Base-by-base conservation (phyloP, 2,797 vertebrate genomes). In the Echeneis naucrates region DNA sequence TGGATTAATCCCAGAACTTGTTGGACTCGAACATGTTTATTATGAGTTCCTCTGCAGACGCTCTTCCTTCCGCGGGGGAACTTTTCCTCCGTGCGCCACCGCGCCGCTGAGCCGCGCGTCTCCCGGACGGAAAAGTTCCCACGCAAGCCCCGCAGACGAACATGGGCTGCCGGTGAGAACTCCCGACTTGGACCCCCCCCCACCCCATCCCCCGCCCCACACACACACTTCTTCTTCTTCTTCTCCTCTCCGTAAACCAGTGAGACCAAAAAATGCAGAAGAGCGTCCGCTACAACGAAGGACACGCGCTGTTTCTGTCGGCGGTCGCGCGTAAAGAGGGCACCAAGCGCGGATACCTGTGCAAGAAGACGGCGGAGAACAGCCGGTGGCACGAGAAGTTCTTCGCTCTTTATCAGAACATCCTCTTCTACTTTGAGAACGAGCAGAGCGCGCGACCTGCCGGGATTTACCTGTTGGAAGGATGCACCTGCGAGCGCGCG, bases 381-480 rank as follows among this genome's bases (percentile, higher is more conserved):
- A 96, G 95, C 88, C 96, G 96, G 83, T 98, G 97, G 97, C 96
- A 95, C 89, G 96, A 95, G 81, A 96, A 95, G 91, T 97, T 95
- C 95, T 98, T 98, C 88, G 95, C 96, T 59, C 95, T 98, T 47
- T 95, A 97, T 73, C 97, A 98, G 85, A 98, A 98, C 84, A 91
- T 97, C 76, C 93, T 98, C 32, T 98, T 98, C 93, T 98, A 97
- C 95, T 98, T 97, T 89, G 97, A 98, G 88, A 97, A 93, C 91
- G 97, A 98, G 89, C 94, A 97, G 82, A 97, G 96, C 93, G 91
- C 96, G 45, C 93, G 96, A 75, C 96, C 96, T 52, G 95, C 96
- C 6, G 97, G 96, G 78, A 96, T 98, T 82, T 98, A 97, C 93
- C 94, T 98, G 92, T 94, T 98, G 89, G 97, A 98, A 88, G 97